Base-by-base conservation (phyloP, 2,888 invertebrate species). In the Loripinus fragilis region DNA sequence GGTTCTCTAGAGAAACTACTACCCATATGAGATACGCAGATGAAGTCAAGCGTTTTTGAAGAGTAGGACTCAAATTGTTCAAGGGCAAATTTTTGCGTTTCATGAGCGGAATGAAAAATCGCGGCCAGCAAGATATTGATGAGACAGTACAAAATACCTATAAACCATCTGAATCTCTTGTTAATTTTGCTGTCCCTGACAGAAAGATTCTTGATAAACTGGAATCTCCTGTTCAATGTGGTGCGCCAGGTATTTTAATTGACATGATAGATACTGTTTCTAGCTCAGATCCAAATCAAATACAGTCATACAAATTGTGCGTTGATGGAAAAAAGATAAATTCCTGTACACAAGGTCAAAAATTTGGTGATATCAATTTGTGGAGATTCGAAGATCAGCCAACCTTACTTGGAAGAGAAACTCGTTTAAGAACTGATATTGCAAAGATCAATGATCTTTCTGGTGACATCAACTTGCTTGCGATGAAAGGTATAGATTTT, bases 71-170 rank as follows among this genome's bases (percentile, higher is more conserved):
- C 1, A 65, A 71, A 50, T 52, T 76, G 3, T 76, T 76, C 30
- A 68, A 70, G 8, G 75, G 70, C 5, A 75, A 75, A 25, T 75
- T 68, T 38, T 12, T 70, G 17, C 28, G 75, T 10, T 75, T 70
- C 23, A 75, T 75, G 75, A 64, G 35, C 3, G 75, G 70, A 33
- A 30, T 15, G 30, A 75, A 75, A 65, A 35, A 69, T 25, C 15
- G 33, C 17, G 70, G 64, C 2, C 74, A 74, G 3, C 25, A 12
- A 25, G 25, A 25, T 12, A 25, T 5, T 10, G 52, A 25, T 8
- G 5, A 8, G 1, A 52, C 20, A 25, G 7, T 2, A 2, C 28
- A 10, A 8, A 28, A 28, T 8, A 1, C 25, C 25, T 52, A 52
- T 52, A 25, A 52, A 2, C 25, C 52, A 23, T 8, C 5, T 23